Conservation (phyloP, 2,113 vertebrate genomes). For the Podarcis muralis region DNA sequence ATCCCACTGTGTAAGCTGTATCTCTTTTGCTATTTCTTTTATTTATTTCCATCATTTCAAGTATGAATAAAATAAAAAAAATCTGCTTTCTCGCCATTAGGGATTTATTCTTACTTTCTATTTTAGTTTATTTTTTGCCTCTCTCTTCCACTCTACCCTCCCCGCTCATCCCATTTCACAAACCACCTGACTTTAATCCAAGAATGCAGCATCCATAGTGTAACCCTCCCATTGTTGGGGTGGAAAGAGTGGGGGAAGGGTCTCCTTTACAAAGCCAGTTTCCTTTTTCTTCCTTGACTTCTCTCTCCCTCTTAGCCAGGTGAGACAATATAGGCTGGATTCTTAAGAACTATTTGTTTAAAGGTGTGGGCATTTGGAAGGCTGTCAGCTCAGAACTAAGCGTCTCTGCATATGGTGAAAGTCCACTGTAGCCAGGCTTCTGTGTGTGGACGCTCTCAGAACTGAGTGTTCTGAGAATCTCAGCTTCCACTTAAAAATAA, state of each 20-base stretch:
- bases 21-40: constrained; percentile 69
- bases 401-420: too few species aligned
- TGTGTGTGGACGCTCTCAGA: background rate
- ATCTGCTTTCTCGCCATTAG: constrained; percentile 49
- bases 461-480: background rate
- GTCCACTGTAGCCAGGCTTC: background rate
- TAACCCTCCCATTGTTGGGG: too few species aligned
- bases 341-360: background rate
- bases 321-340: background rate
- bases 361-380: background rate
- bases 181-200: background rate
- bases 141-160: background rate
- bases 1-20: constrained; percentile 73
- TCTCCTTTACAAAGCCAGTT: too few species aligned
- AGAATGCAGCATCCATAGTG: background rate
- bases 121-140: constrained; percentile 24
- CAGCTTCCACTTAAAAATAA: background rate
- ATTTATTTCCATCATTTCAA: constrained; percentile 75
- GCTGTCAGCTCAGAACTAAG: background rate
- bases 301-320: background rate
- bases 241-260: background rate
- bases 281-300: background rate
- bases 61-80: constrained; percentile 70
- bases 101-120: constrained; percentile 59
- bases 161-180: background rate